Conservation (phyloP, 2,888 invertebrate species). For the Gastracanthus pulcherrimus region DNA sequence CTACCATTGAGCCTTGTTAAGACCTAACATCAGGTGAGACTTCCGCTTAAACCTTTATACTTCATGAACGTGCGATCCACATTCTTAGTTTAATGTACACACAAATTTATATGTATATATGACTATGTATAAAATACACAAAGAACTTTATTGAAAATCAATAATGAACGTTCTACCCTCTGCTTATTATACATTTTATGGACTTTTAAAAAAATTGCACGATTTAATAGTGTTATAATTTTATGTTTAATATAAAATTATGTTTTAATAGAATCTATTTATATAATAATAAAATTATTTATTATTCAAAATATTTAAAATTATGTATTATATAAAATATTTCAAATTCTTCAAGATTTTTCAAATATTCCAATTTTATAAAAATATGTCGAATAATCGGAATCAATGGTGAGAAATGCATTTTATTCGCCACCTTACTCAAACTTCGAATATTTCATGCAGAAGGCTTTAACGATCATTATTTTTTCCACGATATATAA, state of each 20-base stretch:
- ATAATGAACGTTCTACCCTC: neutral
- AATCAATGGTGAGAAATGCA: neutral
- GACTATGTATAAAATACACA: neutral
- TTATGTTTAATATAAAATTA: too few species aligned
- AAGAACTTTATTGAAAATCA: neutral
- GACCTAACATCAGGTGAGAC: slow-evolving; percentile 75
- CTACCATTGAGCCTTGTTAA: slow-evolving; percentile 89
- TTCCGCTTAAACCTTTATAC: slow-evolving; percentile 12
- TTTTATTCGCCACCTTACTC: too few species aligned
- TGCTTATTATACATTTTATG: neutral
- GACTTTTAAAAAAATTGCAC: neutral
- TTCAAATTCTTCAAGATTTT: too few species aligned
- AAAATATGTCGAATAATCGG: too few species aligned
- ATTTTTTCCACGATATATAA: neutral
- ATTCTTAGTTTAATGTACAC: neutral
- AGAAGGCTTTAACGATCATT: slow-evolving; percentile 3
- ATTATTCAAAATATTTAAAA: too few species aligned
- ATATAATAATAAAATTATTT: too few species aligned
- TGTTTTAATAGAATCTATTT: too few species aligned
- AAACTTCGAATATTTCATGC: neutral
- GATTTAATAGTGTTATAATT: too few species aligned
- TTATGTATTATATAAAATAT: too few species aligned
- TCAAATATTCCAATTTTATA: too few species aligned
- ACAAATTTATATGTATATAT: neutral
- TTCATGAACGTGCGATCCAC: neutral